These are phyloP conservation scores for Dromiciops gliroides DNA, from an alignment of 2,113 vertebrate species.

Conservation along the genomic window DNA sequence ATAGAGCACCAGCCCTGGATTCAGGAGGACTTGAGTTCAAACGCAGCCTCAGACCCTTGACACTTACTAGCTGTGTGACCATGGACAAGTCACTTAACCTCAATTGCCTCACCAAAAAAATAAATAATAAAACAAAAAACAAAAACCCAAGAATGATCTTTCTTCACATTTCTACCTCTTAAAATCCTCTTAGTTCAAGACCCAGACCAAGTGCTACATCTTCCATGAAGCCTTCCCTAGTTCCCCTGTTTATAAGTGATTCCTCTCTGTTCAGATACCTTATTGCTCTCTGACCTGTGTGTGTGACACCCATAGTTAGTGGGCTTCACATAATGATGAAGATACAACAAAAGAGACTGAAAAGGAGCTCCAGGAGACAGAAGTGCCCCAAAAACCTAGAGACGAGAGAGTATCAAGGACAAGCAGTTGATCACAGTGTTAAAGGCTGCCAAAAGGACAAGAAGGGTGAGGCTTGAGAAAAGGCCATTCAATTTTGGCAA, in stretches of 20 bases:
- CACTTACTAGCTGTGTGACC: too few species aligned
- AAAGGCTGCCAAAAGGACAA: background rate
- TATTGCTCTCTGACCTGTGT: background rate
- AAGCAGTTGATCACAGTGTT: background rate
- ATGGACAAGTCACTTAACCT: too few species aligned
- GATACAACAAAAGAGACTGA: background rate
- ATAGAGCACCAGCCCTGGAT: too few species aligned
- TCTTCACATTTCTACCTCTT: background rate
- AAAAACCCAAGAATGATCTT: background rate
- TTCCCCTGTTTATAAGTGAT: background rate
- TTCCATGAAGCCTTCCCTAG: background rate
- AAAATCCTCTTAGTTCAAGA: background rate
- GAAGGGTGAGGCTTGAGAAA: background rate
- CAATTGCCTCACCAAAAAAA: too few species aligned
- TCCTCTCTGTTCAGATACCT: background rate
- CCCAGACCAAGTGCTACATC: background rate
- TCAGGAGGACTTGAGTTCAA: too few species aligned
- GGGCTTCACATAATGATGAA: background rate
- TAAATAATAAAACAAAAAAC: too few species aligned
- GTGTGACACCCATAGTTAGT: background rate
- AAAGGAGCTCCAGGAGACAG: background rate
- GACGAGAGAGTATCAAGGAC: background rate
- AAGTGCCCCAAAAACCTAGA: background rate
- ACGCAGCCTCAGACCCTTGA: too few species aligned
- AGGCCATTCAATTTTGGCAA: background rate